Base-by-base conservation (phyloP, 2,888 invertebrate species). In the Nineta flava region DNA sequence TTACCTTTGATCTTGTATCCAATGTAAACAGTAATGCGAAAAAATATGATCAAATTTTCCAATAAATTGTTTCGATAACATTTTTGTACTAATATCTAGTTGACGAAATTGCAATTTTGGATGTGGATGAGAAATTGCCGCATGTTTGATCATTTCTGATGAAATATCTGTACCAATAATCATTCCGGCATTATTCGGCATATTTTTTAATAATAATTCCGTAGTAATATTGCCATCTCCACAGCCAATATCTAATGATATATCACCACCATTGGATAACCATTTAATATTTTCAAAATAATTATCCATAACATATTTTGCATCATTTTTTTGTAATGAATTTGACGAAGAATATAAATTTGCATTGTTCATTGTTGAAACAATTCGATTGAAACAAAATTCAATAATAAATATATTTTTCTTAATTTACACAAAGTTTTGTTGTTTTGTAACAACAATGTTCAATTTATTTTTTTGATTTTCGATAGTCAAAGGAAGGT, bases 11-110 rank as follows among this genome's bases (percentile, higher is more conserved):
- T 85, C 74, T 55, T 75, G 75, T 32, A 87, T 76, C 87, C 87
- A 87, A 59, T 87, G 86, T 3, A 88, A 67, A 53, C 84, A 79
- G 61, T 85, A 86, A 61, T 87, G 86, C 0, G 87, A 87, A 48
- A 84, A 77, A 1, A 77, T 73, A 59, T 85, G 82, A 59, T 81
- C 74, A 58, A 82, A 87, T 26, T 65, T 60, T 48, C 66, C 70
- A 13, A 65, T 58, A 44, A 75, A 58, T 17, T 74, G 65, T 1
- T 63, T 61, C 0, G 76, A 74, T 46, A 79, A 54, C 19, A 68
- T 61, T 0, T 68, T 63, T 1, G 73, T 65, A 44, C 67, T 65
- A 41, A 87, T 79, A 58, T 87, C 80, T 51, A 79, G 60, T 21
- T 70, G 55, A 31, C 69, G 64, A 55, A 79, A 76, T 32, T 70